phyloP scores from a whole-genome alignment of 2,888 invertebrate genomes.

The Leucoma salicis region DNA sequence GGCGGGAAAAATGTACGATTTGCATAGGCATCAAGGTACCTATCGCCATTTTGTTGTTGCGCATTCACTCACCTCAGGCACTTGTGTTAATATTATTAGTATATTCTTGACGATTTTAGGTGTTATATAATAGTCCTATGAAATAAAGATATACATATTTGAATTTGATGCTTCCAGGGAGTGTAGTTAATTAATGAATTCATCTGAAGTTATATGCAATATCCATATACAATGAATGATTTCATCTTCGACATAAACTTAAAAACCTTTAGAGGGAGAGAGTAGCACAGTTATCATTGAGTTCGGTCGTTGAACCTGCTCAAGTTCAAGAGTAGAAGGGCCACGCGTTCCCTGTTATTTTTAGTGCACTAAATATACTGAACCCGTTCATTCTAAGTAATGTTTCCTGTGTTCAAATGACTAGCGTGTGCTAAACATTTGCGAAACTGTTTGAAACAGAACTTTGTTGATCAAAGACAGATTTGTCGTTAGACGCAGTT shows the following conservation, averaged over 20 bases:
- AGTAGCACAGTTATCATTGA: conserved; percentile 51
- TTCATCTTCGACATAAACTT: conserved; percentile 22
- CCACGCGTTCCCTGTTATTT: conserved; percentile 64
- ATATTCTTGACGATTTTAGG: too few species aligned
- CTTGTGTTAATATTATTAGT: too few species aligned
- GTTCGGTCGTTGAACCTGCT: conserved; percentile 60
- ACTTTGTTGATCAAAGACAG: conserved; percentile 37
- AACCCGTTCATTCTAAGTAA: conserved; percentile 41
- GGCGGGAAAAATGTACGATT: too few species aligned
- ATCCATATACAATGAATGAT: conserved; percentile 22
- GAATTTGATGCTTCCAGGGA: too few species aligned
- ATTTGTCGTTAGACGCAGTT: conserved; percentile 5
- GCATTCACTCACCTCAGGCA: too few species aligned
- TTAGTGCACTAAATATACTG: conserved; percentile 71
- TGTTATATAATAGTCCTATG: too few species aligned
- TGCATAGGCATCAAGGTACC: too few species aligned
- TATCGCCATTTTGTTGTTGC: too few species aligned
- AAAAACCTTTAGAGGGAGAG: conserved; percentile 28
- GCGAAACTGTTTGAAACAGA: conserved; percentile 40
- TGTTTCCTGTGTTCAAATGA: conserved; percentile 54
- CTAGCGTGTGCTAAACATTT: conserved; percentile 33
- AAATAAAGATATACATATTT: too few species aligned
- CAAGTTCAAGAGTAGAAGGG: conserved; percentile 76
- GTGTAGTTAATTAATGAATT: too few species aligned
- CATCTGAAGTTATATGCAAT: too few species aligned